A percentile compares a stretch with the other conserved stretches of the same genome.
Conservation (phyloP, 2,113 vertebrate species). For the Tinamus guttatus region DNA sequence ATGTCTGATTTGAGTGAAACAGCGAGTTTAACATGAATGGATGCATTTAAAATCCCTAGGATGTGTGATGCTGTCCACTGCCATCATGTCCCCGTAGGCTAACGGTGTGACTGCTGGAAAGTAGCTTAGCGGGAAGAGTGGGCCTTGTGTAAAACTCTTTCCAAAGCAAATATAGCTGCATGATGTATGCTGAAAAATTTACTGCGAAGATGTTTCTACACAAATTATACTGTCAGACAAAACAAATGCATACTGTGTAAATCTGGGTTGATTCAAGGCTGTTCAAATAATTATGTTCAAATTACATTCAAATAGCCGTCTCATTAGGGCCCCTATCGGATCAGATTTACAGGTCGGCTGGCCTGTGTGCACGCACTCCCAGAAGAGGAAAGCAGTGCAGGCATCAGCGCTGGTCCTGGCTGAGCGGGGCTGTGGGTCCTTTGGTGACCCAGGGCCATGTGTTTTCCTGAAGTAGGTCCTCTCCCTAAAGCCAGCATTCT, state of each 20-base stretch:
- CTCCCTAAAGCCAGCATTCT: not conserved
- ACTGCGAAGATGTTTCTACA: constrained; percentile 23
- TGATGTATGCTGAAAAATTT: constrained; percentile 39
- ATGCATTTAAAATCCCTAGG: constrained; percentile 65
- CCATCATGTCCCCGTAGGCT: constrained; percentile 35
- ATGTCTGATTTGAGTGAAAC: constrained; percentile 64
- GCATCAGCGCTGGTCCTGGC: not conserved
- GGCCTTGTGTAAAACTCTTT: constrained; percentile 42
- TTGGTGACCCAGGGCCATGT: not conserved
- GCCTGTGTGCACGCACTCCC: not conserved
- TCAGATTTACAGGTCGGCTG: not conserved
- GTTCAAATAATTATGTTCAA: constrained; percentile 27
- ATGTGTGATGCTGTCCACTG: constrained; percentile 53
- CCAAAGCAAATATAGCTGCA: constrained; percentile 35
- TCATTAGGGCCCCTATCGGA: not conserved
- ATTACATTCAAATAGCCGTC: not conserved
- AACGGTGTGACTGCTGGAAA: constrained; percentile 38
- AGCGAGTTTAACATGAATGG: constrained; percentile 31
- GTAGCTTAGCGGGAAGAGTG: constrained; percentile 41
- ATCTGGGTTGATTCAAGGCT: not conserved
- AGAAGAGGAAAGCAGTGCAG: not conserved
- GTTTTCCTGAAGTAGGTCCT: not conserved
- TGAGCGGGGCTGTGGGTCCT: not conserved
- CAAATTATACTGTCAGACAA: constrained; percentile 17
- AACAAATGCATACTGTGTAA: constrained; percentile 25